Evolutionary conservation across 2,113 vertebrate genomes (phyloP), one percentile per base, ranked within the genome.

Genomic region (Gymnocephalus cernua): DNA sequence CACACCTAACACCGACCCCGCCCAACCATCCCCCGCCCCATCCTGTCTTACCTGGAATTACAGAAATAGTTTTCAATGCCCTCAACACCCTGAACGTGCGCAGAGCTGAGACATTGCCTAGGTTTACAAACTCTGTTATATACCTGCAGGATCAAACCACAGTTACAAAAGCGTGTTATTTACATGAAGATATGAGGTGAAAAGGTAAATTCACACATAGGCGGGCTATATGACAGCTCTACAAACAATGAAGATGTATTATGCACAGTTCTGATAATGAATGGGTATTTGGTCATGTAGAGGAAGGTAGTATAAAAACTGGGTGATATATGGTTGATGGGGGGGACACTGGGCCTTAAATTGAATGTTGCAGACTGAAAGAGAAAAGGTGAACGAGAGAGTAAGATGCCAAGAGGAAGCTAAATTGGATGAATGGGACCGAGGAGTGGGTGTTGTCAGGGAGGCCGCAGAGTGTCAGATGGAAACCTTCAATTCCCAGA

Each of bases 71-170:
- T 99, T 99, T 99, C 98, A 99, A 99, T 98, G 98, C 98, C 97
- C 98, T 99, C 98, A 99, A 63, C 38, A 99, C 98, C 45, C 98
- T 99, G 98, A 99, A 99, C 96, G 98, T 99, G 51, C 97, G 98
- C 1, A 99, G 97, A 98, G 98, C 98, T 98, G 98, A 99, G 96
- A 99, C 97, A 99, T 98, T 99, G 97, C 98, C 98, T 99, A 99
- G 98, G 98, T 99, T 99, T 99, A 99, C 97, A 99, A 99, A 99
- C 97, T 99, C 97, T 99, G 98, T 99, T 98, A 99, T 97, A 99
- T 98, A 99, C 97, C 98, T 99, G 98, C 96, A 98, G 98, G 92
- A 94, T 95, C 96, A 99, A 97, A 99, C 96, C 97, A 99, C 96
- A 99, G 97, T 98, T 97, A 97, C 96, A 96, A 93, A 74, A 92